These are phyloP conservation scores for Pterocles burchelli DNA, from an alignment of 2,113 vertebrate species.

Conservation along the genomic window DNA sequence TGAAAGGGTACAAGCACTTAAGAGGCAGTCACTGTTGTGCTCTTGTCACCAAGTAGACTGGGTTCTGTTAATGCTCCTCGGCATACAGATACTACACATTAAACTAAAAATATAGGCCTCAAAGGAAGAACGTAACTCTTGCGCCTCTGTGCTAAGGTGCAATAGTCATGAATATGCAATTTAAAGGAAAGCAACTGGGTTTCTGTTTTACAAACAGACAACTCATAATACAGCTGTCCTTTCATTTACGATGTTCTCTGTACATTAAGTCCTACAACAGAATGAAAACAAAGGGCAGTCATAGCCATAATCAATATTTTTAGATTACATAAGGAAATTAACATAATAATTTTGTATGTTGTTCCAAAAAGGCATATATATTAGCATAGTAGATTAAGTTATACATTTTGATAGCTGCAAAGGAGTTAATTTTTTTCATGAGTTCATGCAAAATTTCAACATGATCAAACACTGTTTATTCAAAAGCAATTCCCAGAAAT, in stretches of 20 bases:
- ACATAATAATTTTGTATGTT: constrained; percentile 7
- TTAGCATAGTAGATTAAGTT: constrained; percentile 38
- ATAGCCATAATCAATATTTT: constrained; percentile 19
- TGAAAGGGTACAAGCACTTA: neutral
- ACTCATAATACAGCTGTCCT: neutral
- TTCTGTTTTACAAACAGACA: neutral
- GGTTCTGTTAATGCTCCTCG: constrained; percentile 19
- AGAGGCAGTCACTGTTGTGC: neutral
- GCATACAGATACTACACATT: neutral
- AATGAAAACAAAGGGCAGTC: neutral
- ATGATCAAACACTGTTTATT: constrained; percentile 36
- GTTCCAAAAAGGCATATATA: neutral
- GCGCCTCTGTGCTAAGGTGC: neutral
- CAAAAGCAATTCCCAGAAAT: constrained; percentile 14
- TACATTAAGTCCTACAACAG: neutral
- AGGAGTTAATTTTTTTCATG: neutral
- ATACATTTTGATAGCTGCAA: neutral
- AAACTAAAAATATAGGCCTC: neutral
- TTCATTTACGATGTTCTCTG: neutral
- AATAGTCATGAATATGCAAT: neutral
- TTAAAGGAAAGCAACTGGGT: neutral
- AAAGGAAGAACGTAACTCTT: constrained; percentile 32
- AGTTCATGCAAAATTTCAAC: neutral
- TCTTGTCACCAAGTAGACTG: neutral
- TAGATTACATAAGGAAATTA: neutral